Evolutionary conservation across 1,140 invertebrate species (phyloP), one percentile per base, ranked within the genome.

Genomic region (Ceratitis capitata): DNA sequence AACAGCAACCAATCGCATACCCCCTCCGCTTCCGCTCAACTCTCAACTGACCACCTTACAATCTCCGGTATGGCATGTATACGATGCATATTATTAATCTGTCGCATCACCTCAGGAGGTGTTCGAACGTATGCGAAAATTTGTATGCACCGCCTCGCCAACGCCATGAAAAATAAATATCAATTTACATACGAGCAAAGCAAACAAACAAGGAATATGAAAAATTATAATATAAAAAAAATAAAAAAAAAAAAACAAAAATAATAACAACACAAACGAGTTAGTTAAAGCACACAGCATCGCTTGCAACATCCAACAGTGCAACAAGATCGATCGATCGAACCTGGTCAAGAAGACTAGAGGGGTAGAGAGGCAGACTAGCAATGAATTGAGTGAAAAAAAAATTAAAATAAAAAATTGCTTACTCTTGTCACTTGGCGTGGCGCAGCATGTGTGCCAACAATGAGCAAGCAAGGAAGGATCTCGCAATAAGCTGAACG

Each of bases 51-150:
- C 39, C 39, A 10, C 39, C 32, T 2, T 39, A 1, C 16, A 19
- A 74, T 74, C 69, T 78, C 69, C 69, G 39, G 69, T 39, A 78
- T 45, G 16, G 56, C 56, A 61, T 64, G 42, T 78, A 35, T 39
- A 78, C 69, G n/a, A n/a, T n/a, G n/a, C n/a, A 78, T 45, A 78
- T 78, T 78, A 78, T 78, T 78, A 78, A 78, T 78, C 69, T 78
- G 69, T 78, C 69, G 69, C 69, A 53, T 83, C 82, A 83, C 82
- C 82, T 83, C 45, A 51, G 82, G 82, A 83, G 82, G 82, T 83
- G 82, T 83, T 83, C 82, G 42, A 83, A 49, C 82, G 82, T 83
- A 83, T 78, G 69, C 69, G 39, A 47, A 78, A 78, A 78, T 78
- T 78, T 45, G 69, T 78, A 78, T 78, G 69, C 69, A 78, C 69